A percentile compares a stretch with the other conserved stretches of the same genome.
These are phyloP conservation scores for Apamea sordens DNA, from an alignment of 2,888 invertebrate genomes.

Conservation along the genomic window DNA sequence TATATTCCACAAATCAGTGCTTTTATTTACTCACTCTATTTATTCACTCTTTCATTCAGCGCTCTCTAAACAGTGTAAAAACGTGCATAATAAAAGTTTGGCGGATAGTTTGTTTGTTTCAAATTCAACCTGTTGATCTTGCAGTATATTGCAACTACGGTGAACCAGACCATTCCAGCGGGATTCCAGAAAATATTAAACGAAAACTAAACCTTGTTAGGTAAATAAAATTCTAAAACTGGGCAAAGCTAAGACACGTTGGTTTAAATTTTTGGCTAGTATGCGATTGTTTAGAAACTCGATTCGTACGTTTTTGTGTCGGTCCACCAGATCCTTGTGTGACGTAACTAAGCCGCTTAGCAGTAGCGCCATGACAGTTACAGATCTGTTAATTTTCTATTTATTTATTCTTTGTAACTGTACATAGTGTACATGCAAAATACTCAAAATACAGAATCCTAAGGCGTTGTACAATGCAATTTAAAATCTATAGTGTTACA, in stretches of 20 bases:
- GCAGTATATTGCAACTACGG: constrained; percentile 19
- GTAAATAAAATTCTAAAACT: constrained; percentile 24
- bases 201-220: constrained; percentile 1
- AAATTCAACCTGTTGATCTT: constrained; percentile 54
- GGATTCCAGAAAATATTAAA: constrained; percentile 17
- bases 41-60: neutral
- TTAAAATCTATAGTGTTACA: too few species aligned
- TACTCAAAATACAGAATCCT: neutral
- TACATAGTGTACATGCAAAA: neutral
- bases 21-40: too few species aligned
- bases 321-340: neutral
- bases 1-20: too few species aligned
- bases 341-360: neutral
- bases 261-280: neutral
- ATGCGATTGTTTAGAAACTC: neutral
- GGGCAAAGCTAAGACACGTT: neutral
- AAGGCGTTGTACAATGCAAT: neutral
- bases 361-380: too few species aligned
- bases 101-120: constrained; percentile 29
- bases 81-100: constrained; percentile 31
- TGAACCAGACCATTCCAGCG: constrained; percentile 4
- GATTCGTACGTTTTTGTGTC: neutral
- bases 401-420: neutral
- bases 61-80: constrained; percentile 8
- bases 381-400: neutral